Conservation (phyloP, 2,888 invertebrate genomes). For the Beris morrisii region DNA sequence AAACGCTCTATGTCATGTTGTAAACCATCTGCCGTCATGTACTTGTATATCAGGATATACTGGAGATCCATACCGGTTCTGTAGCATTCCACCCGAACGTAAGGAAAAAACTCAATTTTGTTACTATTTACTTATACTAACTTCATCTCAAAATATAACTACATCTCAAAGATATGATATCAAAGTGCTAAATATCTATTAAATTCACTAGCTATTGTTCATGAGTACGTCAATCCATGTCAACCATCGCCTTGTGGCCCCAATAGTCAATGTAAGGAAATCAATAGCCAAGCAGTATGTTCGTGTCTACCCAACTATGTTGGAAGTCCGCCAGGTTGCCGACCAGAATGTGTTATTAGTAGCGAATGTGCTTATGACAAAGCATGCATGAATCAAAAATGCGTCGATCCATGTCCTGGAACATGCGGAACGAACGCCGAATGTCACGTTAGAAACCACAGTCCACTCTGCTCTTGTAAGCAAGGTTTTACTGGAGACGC, state of each 20-base stretch:
- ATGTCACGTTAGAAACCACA: slow-evolving; percentile 62
- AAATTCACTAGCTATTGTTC: slow-evolving; percentile 2
- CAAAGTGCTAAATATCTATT: slow-evolving; percentile 56
- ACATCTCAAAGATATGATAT: background rate
- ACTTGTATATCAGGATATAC: slow-evolving; percentile 70
- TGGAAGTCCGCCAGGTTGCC: slow-evolving; percentile 71
- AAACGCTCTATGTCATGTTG: slow-evolving; percentile 72
- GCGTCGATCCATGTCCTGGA: slow-evolving; percentile 70
- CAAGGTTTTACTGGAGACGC: slow-evolving; percentile 70
- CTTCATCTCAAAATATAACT: background rate
- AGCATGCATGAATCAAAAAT: slow-evolving; percentile 68
- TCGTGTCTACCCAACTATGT: slow-evolving; percentile 64
- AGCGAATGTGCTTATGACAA: slow-evolving; percentile 64
- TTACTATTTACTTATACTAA: background rate
- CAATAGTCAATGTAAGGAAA: slow-evolving; percentile 64
- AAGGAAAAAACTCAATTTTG: slow-evolving; percentile 46
- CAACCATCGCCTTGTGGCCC: slow-evolving; percentile 66
- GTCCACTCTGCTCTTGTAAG: slow-evolving; percentile 71
- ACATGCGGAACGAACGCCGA: slow-evolving; percentile 74
- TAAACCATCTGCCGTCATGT: slow-evolving; percentile 71
- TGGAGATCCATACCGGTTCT: slow-evolving; percentile 75
- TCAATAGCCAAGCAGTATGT: slow-evolving; percentile 62
- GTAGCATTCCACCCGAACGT: slow-evolving; percentile 58
- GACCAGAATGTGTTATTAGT: slow-evolving; percentile 77
- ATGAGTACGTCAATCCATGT: slow-evolving; percentile 59